These are phyloP conservation scores for Aplysina aerophoba DNA, from an alignment of 37 sponge, comb jelly and placozoan genomes.

Conservation along the genomic window DNA sequence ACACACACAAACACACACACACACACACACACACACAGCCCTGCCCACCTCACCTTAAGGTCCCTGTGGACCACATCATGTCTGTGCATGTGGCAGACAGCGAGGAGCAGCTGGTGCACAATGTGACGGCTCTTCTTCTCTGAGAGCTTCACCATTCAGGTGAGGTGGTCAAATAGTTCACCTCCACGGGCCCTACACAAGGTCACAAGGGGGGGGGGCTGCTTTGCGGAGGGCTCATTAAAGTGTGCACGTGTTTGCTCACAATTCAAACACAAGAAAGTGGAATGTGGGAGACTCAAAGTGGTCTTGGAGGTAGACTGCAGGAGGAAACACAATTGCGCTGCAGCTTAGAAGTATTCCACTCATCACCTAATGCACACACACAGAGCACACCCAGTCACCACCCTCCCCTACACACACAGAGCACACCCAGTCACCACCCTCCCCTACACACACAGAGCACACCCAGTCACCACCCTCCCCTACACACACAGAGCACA, in stretches of 20 bases:
- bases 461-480: too few species aligned
- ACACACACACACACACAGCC: too few species aligned
- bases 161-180: slow-evolving; percentile 89
- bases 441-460: too few species aligned
- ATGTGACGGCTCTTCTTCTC: slow-evolving; percentile 82
- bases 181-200: slow-evolving; percentile 70
- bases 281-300: slow-evolving; percentile 80
- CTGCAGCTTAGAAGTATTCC: too few species aligned
- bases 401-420: too few species aligned
- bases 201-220: background rate
- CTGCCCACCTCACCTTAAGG: slow-evolving; percentile 67
- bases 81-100: slow-evolving; percentile 81
- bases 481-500: too few species aligned
- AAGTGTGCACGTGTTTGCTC: slow-evolving; percentile 31
- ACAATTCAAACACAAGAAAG: slow-evolving; percentile 93
- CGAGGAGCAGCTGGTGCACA: slow-evolving; percentile 77
- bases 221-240: too few species aligned
- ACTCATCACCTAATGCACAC: too few species aligned
- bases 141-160: slow-evolving; percentile 76
- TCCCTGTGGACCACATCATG: slow-evolving; percentile 75
- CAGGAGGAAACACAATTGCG: too few species aligned
- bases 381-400: background rate
- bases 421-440: too few species aligned
- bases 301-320: slow-evolving; percentile 80
- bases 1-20: background rate